Conservation (phyloP, 2,113 vertebrate genomes). For the Ellobius talpinus region DNA sequence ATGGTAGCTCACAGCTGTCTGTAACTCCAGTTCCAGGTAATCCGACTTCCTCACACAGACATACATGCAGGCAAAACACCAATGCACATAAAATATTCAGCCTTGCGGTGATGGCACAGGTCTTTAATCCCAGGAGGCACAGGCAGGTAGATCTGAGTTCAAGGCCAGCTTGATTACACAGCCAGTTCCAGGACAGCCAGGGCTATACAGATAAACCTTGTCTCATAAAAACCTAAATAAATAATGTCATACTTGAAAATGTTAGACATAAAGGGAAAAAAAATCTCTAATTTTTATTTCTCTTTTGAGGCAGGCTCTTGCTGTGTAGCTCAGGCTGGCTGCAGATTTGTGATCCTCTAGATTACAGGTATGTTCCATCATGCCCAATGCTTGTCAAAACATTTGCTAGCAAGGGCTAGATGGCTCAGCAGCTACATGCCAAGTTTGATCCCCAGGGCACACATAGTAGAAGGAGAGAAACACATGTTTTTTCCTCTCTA, state of each 20-base stretch:
- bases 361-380: background rate
- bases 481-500: background rate
- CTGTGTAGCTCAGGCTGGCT: background rate
- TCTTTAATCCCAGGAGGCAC: background rate
- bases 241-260: slow-evolving; percentile 1
- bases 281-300: background rate
- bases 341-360: background rate
- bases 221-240: background rate
- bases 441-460: background rate
- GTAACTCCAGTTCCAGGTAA: background rate
- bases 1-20: background rate
- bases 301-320: background rate
- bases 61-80: background rate
- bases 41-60: background rate
- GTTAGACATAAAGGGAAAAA: background rate
- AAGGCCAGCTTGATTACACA: background rate
- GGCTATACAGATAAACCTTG: background rate
- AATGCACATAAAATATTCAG: background rate
- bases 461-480: background rate
- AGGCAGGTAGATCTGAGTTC: background rate
- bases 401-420: background rate
- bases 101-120: background rate
- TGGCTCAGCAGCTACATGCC: background rate
- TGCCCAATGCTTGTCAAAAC: background rate
- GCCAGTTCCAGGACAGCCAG: background rate